phyloP scores from a whole-genome alignment of 1,140 invertebrate genomes.

The Pristionchus pacificus region DNA sequence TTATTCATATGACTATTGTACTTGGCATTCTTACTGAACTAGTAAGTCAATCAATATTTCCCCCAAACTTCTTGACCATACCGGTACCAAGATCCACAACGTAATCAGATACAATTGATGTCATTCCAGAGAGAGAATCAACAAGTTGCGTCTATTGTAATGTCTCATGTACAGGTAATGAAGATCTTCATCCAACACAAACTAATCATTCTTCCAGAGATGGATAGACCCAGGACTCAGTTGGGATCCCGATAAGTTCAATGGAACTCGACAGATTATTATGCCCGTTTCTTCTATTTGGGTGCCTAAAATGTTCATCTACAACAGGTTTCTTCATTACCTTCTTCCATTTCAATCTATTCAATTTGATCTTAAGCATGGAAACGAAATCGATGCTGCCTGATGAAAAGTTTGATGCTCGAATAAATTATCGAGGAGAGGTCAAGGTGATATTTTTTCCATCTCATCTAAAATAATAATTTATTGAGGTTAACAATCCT shows the following conservation, averaged over 20 bases:
- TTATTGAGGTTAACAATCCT: constrained; percentile 50
- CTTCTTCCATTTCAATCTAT: no score
- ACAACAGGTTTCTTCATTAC: no score
- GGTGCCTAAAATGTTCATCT: constrained; percentile 48
- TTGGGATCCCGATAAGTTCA: constrained; percentile 43
- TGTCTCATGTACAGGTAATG: no score
- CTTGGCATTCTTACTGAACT: constrained; percentile 45
- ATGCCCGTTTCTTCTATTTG: constrained; percentile 38
- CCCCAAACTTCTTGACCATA: no score
- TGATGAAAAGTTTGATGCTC: constrained; percentile 44
- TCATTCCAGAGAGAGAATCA: constrained; percentile 43
- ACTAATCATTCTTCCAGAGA: no score
- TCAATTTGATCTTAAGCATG: no score
- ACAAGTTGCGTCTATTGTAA: constrained; percentile 44
- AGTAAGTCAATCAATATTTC: constrained; percentile 9
- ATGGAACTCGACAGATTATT: constrained; percentile 38
- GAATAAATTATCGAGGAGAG: constrained; percentile 38
- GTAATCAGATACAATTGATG: constrained; percentile 1
- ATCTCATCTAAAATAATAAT: neutral
- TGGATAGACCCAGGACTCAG: constrained; percentile 34
- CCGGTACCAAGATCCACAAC: no score
- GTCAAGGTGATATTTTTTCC: constrained; percentile 15
- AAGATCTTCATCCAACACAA: no score
- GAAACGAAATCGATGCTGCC: constrained; percentile 54
- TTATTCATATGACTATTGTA: constrained; percentile 44